Evolutionary conservation across 2,888 invertebrate species (phyloP).

Genomic region (Julus scandinavius): DNA sequence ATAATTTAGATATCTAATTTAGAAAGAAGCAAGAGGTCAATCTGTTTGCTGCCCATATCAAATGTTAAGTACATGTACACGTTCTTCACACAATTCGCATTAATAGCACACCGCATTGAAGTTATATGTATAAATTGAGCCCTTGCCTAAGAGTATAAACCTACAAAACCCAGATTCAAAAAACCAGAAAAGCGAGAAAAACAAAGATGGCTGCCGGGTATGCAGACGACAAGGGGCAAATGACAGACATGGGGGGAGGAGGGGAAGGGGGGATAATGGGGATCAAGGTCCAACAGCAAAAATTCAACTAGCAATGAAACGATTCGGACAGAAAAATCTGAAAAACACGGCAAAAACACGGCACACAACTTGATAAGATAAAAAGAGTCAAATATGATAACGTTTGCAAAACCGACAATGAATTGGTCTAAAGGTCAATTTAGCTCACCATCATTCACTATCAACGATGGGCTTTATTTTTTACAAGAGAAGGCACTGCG

Average conservation of each 20-base stretch:
- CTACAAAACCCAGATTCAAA: not conserved
- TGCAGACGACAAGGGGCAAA: not conserved
- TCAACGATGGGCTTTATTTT: not conserved
- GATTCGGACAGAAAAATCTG: constrained; percentile 17
- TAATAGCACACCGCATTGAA: not conserved
- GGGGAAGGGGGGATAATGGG: not conserved
- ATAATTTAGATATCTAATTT: too few species aligned
- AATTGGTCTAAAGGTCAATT: constrained; percentile 45
- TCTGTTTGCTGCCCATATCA: not conserved
- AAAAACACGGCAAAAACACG: constrained; percentile 27
- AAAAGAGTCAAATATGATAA: constrained; percentile 28
- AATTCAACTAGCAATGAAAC: constrained; percentile 37
- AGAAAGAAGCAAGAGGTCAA: not conserved
- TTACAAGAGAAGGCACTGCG: constrained; percentile 52
- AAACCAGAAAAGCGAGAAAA: not conserved
- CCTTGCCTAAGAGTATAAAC: not conserved
- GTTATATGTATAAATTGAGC: not conserved
- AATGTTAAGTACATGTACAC: not conserved
- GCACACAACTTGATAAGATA: not conserved
- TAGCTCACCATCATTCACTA: not conserved
- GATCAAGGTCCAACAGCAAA: not conserved
- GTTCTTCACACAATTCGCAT: not conserved
- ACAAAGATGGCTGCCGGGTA: not conserved
- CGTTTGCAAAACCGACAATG: constrained; percentile 37
- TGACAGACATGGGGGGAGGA: not conserved